Percentiles rank a stretch among this genome's conserved stretches.
Conservation (phyloP, 1,140 invertebrate genomes). For the Plectus sambesii region DNA sequence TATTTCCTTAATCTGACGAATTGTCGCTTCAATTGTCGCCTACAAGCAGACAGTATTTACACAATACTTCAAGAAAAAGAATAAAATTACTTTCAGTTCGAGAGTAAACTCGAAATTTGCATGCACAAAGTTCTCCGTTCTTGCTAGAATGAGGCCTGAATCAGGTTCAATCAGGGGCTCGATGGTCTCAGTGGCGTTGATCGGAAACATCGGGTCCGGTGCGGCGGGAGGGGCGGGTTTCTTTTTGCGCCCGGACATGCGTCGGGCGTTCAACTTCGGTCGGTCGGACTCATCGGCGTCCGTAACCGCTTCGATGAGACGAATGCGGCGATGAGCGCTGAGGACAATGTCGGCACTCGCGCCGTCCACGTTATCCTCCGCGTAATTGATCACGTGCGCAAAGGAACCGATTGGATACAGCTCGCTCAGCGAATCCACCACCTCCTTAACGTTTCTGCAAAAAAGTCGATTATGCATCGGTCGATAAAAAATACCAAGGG, state of each 20-base stretch:
- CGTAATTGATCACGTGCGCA: slow-evolving; percentile 91
- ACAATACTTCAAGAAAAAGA: slow-evolving; percentile 5
- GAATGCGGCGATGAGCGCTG: slow-evolving; percentile 31
- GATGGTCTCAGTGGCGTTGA: too few species aligned
- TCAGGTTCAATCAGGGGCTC: slow-evolving; percentile 4
- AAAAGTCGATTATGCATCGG: too few species aligned
- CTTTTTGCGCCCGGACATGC: slow-evolving; percentile 12
- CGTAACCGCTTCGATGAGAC: slow-evolving; percentile 25
- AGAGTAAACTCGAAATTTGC: slow-evolving; percentile 78
- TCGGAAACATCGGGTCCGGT: too few species aligned
- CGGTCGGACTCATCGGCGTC: slow-evolving; percentile 12
- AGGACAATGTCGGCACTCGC: slow-evolving; percentile 29
- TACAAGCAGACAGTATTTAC: slow-evolving; percentile 16
- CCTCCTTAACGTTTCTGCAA: slow-evolving; percentile 50
- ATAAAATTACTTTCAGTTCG: slow-evolving; percentile 68
- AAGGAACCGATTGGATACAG: slow-evolving; percentile 86
- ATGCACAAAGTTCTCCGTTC: slow-evolving; percentile 82
- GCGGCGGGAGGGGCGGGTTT: slow-evolving; percentile 6
- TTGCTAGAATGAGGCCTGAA: slow-evolving; percentile 67
- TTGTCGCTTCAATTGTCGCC: slow-evolving; percentile 49
- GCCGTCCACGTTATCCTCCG: slow-evolving; percentile 62
- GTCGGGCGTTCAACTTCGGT: slow-evolving; percentile 23
- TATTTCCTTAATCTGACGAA: slow-evolving; percentile 47
- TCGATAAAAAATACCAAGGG: not conserved
- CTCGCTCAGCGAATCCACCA: slow-evolving; percentile 71